Evolutionary conservation across 2,888 invertebrate species (phyloP).

Genomic region (Clanis bilineata): DNA sequence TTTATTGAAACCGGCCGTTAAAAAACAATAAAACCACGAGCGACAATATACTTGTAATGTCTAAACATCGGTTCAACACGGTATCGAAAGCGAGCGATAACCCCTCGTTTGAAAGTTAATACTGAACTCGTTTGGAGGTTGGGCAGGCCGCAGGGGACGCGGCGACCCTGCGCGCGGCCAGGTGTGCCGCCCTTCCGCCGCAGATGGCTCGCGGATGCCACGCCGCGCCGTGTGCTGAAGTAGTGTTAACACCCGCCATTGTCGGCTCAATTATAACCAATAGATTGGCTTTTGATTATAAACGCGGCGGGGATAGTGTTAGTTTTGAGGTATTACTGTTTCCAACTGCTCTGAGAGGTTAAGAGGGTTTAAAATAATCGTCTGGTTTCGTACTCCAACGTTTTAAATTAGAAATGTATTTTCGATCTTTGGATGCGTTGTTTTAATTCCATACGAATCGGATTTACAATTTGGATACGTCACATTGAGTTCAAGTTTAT

Average conservation of each 20-base stretch:
- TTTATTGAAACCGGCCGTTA: too few species aligned
- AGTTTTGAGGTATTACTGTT: neutral
- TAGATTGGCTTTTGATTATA: neutral
- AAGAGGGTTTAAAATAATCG: too few species aligned
- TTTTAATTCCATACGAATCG: neutral
- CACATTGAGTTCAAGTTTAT: neutral
- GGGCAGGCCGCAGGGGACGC: conserved; percentile 50
- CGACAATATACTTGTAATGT: conserved; percentile 37
- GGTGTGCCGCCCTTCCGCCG: conserved; percentile 64
- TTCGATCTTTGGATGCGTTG: neutral
- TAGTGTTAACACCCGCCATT: neutral
- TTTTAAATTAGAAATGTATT: neutral
- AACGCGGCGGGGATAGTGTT: neutral
- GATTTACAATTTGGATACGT: neutral
- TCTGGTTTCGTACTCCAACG: neutral
- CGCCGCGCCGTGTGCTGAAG: conserved; percentile 3
- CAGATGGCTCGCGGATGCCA: conserved; percentile 45
- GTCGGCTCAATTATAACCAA: neutral
- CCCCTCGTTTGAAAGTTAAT: conserved; percentile 50
- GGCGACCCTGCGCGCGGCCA: conserved; percentile 69
- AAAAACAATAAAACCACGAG: conserved; percentile 36
- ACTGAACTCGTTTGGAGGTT: conserved; percentile 54
- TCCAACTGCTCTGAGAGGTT: neutral
- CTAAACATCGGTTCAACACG: conserved; percentile 42
- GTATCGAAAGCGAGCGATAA: conserved; percentile 38